Conservation (phyloP, 2,113 vertebrate genomes). For the Ptilorrhoa leucosticta region DNA sequence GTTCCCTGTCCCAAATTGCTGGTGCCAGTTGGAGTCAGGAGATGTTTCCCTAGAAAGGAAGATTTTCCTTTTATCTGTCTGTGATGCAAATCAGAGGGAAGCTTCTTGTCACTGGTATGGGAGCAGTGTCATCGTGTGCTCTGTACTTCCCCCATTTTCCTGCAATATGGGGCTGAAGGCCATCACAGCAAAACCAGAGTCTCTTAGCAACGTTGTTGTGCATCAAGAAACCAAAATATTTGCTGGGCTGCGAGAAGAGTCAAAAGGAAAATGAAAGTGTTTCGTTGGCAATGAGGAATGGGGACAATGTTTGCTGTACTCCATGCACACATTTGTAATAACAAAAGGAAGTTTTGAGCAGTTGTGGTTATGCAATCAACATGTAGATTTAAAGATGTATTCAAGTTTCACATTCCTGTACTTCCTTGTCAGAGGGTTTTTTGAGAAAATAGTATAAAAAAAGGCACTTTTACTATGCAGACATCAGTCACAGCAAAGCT, state of each 20-base stretch:
- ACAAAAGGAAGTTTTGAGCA: background rate
- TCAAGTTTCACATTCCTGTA: background rate
- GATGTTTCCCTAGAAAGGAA: background rate
- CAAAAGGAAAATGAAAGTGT: background rate
- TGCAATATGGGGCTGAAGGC: background rate
- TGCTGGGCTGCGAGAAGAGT: background rate
- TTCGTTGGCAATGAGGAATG: accelerated
- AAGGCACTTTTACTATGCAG: background rate
- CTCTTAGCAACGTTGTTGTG: background rate
- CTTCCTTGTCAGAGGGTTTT: background rate
- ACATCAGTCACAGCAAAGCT: background rate
- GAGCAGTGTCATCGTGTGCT: accelerated
- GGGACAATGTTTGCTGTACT: background rate
- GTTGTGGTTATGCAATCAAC: background rate
- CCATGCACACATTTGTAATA: background rate
- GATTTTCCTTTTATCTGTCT: background rate
- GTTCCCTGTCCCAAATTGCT: background rate
- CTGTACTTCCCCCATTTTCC: background rate
- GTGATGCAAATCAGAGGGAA: background rate
- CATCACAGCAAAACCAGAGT: background rate
- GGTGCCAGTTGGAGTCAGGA: background rate
- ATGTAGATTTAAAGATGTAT: background rate
- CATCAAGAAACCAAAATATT: background rate
- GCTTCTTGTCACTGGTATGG: background rate
- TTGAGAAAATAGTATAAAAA: background rate